Evolutionary conservation across 2,888 invertebrate species (phyloP).

Genomic region (Acronicta psi): DNA sequence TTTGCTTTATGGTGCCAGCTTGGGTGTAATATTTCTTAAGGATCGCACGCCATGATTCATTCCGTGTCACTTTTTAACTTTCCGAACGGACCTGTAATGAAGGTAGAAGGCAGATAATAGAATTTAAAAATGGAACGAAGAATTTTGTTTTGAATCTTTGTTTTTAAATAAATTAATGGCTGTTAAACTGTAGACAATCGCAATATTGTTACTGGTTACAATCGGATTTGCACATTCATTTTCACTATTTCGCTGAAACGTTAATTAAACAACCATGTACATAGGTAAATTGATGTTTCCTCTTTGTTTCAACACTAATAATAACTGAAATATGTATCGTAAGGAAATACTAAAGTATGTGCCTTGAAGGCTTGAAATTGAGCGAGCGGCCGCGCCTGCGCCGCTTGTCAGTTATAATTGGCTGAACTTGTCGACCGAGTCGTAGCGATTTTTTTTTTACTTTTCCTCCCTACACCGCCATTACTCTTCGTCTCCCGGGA

Average conservation of each 20-base stretch:
- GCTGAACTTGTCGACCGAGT: slow-evolving; percentile 87
- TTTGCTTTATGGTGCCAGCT: slow-evolving; percentile 89
- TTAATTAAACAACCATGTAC: slow-evolving; percentile 45
- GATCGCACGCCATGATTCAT: slow-evolving; percentile 89
- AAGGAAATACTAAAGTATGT: slow-evolving; percentile 60
- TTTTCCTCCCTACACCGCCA: slow-evolving; percentile 81
- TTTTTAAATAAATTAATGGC: slow-evolving; percentile 40
- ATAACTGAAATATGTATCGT: slow-evolving; percentile 46
- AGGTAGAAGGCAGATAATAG: slow-evolving; percentile 80
- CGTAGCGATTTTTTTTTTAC: slow-evolving; percentile 81
- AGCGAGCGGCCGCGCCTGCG: slow-evolving; percentile 80
- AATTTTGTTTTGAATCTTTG: slow-evolving; percentile 36
- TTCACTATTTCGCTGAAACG: slow-evolving; percentile 31
- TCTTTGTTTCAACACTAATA: slow-evolving; percentile 35
- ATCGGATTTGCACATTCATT: slow-evolving; percentile 16
- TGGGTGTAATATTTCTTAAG: slow-evolving; percentile 87
- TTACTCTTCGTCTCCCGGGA: slow-evolving; percentile 88
- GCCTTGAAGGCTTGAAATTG: slow-evolving; percentile 79
- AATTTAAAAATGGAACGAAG: slow-evolving; percentile 68
- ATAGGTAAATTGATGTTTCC: slow-evolving; percentile 47
- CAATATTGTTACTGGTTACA: slow-evolving; percentile 14
- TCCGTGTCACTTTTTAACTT: slow-evolving; percentile 84
- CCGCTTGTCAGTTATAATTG: slow-evolving; percentile 88
- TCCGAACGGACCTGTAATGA: slow-evolving; percentile 85
- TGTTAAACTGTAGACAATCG: slow-evolving; percentile 17